Evolutionary conservation across 2,797 vertebrate species (phyloP).

Genomic region (Columba guinea): DNA sequence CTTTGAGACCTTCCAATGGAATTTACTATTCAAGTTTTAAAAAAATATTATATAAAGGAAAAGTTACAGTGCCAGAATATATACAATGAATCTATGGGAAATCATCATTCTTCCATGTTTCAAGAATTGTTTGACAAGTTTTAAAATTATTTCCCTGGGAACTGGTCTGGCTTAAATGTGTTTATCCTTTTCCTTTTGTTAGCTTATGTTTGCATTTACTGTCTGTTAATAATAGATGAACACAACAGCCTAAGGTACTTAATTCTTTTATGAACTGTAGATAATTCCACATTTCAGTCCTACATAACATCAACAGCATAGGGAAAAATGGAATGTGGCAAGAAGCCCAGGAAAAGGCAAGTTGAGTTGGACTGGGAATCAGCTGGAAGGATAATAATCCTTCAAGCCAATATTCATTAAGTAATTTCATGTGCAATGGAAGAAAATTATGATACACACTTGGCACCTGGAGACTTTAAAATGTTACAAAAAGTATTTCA

Average conservation of each 20-base stretch:
- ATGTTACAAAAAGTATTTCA: conserved; percentile 38
- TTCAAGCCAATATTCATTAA: conserved; percentile 66
- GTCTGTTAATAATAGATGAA: conserved; percentile 65
- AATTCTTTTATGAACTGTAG: conserved; percentile 59
- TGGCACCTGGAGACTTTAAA: conserved; percentile 29
- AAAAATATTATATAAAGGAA: conserved; percentile 44
- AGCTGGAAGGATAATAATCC: conserved; percentile 55
- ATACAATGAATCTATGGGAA: conserved; percentile 60
- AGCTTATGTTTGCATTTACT: conserved; percentile 58
- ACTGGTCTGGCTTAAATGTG: conserved; percentile 59
- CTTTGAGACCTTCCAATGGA: conserved; percentile 27
- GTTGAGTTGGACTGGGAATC: conserved; percentile 14
- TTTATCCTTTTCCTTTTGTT: conserved; percentile 66
- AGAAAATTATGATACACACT: conserved; percentile 40
- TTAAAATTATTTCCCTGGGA: conserved; percentile 72
- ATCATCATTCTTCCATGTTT: conserved; percentile 66
- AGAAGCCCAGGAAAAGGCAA: conserved; percentile 59
- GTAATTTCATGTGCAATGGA: conserved; percentile 49
- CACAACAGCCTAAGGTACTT: conserved; percentile 47
- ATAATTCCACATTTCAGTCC: conserved; percentile 65
- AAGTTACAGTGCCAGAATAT: conserved; percentile 51
- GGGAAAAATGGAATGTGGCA: conserved; percentile 59
- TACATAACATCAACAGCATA: conserved; percentile 64
- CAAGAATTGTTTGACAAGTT: conserved; percentile 65
- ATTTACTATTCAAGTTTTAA: conserved; percentile 8